A percentile compares a stretch with the other conserved stretches of the same genome.
phyloP scores from a whole-genome alignment of 2,888 invertebrate species.

The Scaptomyza reducta region DNA sequence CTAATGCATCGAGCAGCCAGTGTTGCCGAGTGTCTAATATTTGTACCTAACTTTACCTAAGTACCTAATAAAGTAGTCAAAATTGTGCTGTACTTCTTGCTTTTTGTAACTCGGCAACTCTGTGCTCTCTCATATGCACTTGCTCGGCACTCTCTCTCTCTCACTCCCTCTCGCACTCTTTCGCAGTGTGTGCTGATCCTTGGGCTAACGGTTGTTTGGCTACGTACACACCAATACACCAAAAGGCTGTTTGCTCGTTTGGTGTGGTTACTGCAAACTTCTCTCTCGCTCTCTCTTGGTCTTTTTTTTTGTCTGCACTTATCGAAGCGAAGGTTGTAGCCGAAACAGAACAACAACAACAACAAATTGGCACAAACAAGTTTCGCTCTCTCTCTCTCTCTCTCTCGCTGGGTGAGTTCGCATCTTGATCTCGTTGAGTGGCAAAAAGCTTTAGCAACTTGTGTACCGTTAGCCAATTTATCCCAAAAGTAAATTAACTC shows the following conservation, averaged over 20 bases:
- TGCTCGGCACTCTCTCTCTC: background rate
- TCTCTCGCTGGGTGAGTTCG: background rate
- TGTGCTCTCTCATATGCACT: conserved; percentile 4
- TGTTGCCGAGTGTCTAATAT: conserved; percentile 10
- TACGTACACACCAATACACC: conserved; percentile 16
- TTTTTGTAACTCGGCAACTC: background rate
- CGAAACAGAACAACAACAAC: conserved; percentile 24
- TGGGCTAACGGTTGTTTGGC: conserved; percentile 64
- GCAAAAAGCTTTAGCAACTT: conserved; percentile 7
- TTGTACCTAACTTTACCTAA: background rate
- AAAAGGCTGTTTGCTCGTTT: conserved; percentile 55
- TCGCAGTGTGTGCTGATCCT: conserved; percentile 43
- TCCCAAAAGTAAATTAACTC: conserved; percentile 63
- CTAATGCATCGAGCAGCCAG: conserved; percentile 32
- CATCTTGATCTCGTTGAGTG: conserved; percentile 25
- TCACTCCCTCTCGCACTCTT: background rate
- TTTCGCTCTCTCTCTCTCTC: conserved; percentile 14
- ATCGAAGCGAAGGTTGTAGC: conserved; percentile 33
- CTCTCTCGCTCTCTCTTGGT: background rate
- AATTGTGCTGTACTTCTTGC: background rate
- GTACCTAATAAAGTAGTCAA: background rate
- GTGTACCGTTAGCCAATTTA: conserved; percentile 75
- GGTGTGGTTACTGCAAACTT: conserved; percentile 19
- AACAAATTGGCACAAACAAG: conserved; percentile 27
- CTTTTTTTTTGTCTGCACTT: conserved; percentile 8